Conservation (phyloP, 2,113 vertebrate genomes). For the Paramormyrops kingsleyae region DNA sequence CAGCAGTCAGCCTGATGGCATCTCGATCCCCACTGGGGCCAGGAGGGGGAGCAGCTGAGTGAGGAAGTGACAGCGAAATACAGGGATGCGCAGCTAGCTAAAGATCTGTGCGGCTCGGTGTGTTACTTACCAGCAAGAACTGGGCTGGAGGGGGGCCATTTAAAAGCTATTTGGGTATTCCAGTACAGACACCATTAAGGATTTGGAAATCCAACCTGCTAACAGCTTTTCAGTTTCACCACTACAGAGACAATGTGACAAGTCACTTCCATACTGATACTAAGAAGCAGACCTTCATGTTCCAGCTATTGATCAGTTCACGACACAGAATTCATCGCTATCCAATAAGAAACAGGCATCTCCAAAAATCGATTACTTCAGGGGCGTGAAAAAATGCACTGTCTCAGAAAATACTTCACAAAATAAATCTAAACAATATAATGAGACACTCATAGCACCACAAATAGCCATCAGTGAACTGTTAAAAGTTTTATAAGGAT, state of each 20-base stretch:
- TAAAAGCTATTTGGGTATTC: neutral
- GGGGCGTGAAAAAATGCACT: neutral
- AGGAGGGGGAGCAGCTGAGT: neutral
- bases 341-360: neutral
- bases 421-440: neutral
- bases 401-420: neutral
- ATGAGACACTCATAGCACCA: neutral
- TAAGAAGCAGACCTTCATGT: neutral
- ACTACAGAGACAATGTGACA: neutral
- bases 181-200: neutral
- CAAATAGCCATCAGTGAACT: neutral
- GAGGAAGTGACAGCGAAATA: neutral
- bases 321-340: neutral
- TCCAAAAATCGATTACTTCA: neutral
- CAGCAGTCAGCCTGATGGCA: neutral
- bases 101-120: neutral
- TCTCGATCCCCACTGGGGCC: neutral
- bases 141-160: neutral
- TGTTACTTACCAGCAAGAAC: neutral
- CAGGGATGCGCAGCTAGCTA: neutral
- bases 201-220: neutral
- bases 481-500: neutral
- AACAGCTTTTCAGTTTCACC: neutral
- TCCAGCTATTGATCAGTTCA: neutral
- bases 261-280: neutral